A percentile compares a stretch with the other conserved stretches of the same genome.
These are phyloP conservation scores for Coreoperca whiteheadi DNA, from an alignment of 2,113 vertebrate species.

Conservation along the genomic window DNA sequence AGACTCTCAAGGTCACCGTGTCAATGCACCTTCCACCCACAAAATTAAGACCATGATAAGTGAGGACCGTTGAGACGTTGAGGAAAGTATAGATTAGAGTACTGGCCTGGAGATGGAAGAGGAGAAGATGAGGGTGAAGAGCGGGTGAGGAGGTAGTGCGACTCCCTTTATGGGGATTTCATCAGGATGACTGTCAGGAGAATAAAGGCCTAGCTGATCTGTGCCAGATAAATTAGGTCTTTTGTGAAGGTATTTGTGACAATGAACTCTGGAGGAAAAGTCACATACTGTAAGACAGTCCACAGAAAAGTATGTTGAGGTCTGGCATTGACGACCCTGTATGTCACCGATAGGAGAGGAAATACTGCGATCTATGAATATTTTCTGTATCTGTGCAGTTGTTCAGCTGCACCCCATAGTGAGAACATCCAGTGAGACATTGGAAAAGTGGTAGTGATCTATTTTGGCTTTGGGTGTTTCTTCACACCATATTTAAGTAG, in stretches of 20 bases:
- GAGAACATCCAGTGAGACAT: conserved; percentile 6
- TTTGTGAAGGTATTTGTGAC: conserved; percentile 75
- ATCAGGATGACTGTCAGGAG: conserved; percentile 76
- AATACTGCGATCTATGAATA: neutral
- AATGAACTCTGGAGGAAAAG: conserved; percentile 65
- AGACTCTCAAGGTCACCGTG: conserved; percentile 55
- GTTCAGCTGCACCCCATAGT: neutral
- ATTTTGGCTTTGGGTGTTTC: conserved; percentile 20
- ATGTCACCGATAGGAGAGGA: conserved; percentile 8
- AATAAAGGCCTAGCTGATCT: conserved; percentile 74
- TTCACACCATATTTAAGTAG: neutral
- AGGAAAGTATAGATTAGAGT: conserved; percentile 68
- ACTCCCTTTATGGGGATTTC: conserved; percentile 71
- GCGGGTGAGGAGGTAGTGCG: conserved; percentile 42
- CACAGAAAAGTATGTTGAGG: conserved; percentile 67
- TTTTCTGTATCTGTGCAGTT: conserved; percentile 1
- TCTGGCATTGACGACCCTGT: conserved; percentile 2
- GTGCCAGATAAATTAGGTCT: conserved; percentile 78
- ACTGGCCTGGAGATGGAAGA: conserved; percentile 51
- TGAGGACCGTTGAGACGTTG: conserved; percentile 33
- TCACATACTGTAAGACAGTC: conserved; percentile 44
- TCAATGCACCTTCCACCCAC: conserved; percentile 43
- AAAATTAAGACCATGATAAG: conserved; percentile 65
- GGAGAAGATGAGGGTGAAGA: conserved; percentile 38
- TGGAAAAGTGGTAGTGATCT: neutral